Base-by-base conservation (phyloP, 2,113 vertebrate species). In the Hyaena hyaena region DNA sequence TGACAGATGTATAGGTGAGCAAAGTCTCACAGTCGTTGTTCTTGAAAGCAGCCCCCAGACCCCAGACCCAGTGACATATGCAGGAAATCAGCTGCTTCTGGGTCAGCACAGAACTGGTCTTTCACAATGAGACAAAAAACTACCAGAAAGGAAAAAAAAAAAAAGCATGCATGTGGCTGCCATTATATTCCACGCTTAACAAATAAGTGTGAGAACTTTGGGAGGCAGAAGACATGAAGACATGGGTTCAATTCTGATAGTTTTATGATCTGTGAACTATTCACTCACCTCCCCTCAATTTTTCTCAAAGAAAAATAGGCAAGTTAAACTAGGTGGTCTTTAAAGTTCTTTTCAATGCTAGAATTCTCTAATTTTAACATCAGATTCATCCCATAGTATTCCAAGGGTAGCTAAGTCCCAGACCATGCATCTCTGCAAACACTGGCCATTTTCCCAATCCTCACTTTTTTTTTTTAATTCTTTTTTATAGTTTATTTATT, bases 1-100 rank as follows among this genome's bases (percentile, higher is more conserved):
- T 96, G 83, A 96, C 91, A 96, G 93, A 92, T 85, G 33, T 92
- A 92, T 33, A 94, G 93, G 74, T 95, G 45, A 90, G 80, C 79
- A 93, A 89, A 97, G 23, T 50, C 74, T 96, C 23, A 48, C 1
- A 85, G 88, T 43, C 53, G 82, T 15, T 74, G 45, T 88, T 95
- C 53, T 77, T 71, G 93, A 93, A 91, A 81, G 88, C 53, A 96
- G 65, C 43, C 45, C 93, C 82, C 33, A 50, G 69, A 84, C 69
- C 65, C 68, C 31, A 31, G 35, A 53, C 33, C 43, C 31, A 63
- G 35, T 53, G 73, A 79, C 55, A 50, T 10, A 55, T 65, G 66
- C 61, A 73, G 83, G 77, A 76, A 93, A 65, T 66, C 68, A 48
- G 35, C 55, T 77, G 58, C 63, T 86, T 92, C 33, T 86, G 31